Percentiles rank a stretch among this genome's conserved stretches.
Conservation (phyloP, 2,113 vertebrate species). For the Leucoraja erinaceus region DNA sequence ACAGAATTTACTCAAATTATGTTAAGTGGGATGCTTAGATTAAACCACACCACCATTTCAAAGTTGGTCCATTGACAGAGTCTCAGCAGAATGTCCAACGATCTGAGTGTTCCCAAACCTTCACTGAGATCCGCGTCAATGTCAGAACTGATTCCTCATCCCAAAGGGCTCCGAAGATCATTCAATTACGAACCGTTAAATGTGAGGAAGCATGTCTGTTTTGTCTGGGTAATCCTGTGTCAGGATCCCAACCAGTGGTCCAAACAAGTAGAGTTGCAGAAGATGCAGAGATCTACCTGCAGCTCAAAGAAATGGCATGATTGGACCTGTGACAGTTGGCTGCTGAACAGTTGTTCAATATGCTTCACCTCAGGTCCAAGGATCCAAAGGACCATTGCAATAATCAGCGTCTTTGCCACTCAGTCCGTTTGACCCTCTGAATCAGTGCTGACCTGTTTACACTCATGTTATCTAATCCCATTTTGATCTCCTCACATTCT, state of each 20-base stretch:
- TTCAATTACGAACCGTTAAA: no score
- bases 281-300: neutral
- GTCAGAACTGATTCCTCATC: neutral
- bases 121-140: neutral
- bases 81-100: neutral
- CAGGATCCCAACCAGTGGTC: neutral
- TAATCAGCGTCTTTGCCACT: no score
- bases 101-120: no score
- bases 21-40: neutral
- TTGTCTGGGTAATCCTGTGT: neutral
- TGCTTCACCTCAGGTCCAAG: no score
- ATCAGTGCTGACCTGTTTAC: no score
- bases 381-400: no score
- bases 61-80: neutral
- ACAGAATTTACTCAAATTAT: neutral
- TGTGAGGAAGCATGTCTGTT: no score
- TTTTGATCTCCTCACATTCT: no score
- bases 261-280: neutral
- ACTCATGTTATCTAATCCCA: no score
- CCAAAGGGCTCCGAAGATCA: no score
- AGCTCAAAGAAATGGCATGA: neutral
- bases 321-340: neutral
- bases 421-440: no score
- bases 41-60: neutral
- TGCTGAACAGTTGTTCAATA: no score